Evolutionary conservation across 2,113 vertebrate species (phyloP).

Genomic region (Anoura caudifer): DNA sequence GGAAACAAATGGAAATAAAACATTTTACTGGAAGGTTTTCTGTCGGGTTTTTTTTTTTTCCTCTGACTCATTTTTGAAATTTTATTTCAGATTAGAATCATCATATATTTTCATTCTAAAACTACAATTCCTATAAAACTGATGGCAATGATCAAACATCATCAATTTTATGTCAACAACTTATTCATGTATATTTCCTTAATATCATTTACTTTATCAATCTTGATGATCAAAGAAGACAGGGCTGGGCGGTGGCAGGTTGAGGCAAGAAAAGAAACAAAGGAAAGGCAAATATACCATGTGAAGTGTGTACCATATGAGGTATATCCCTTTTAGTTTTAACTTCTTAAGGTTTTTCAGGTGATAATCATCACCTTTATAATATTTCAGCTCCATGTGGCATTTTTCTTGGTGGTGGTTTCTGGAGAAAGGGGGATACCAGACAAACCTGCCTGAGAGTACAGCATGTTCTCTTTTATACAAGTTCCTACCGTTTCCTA

Average conservation of each 20-base stretch:
- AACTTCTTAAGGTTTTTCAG: background rate
- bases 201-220: conserved; percentile 63
- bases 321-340: background rate
- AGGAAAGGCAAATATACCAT: background rate
- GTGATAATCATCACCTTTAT: background rate
- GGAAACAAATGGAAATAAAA: conserved; percentile 81
- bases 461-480: background rate
- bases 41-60: background rate
- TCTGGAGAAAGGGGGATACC: background rate
- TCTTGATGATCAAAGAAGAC: conserved; percentile 51
- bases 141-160: conserved; percentile 39
- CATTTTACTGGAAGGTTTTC: conserved; percentile 72
- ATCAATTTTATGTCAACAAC: conserved; percentile 67
- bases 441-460: background rate
- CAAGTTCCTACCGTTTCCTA: background rate
- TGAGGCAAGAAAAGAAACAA: background rate
- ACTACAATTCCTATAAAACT: conserved; percentile 54
- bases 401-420: background rate
- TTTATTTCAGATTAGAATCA: conserved; percentile 72
- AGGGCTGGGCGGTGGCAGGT: background rate
- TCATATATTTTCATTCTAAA: conserved; percentile 60
- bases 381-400: background rate
- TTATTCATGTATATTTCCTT: background rate
- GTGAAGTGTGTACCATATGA: background rate
- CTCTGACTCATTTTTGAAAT: conserved; percentile 79